Evolutionary conservation across 2,888 invertebrate species (phyloP), one percentile per base, ranked within the genome.

Genomic region (Oligia fasciuncula): DNA sequence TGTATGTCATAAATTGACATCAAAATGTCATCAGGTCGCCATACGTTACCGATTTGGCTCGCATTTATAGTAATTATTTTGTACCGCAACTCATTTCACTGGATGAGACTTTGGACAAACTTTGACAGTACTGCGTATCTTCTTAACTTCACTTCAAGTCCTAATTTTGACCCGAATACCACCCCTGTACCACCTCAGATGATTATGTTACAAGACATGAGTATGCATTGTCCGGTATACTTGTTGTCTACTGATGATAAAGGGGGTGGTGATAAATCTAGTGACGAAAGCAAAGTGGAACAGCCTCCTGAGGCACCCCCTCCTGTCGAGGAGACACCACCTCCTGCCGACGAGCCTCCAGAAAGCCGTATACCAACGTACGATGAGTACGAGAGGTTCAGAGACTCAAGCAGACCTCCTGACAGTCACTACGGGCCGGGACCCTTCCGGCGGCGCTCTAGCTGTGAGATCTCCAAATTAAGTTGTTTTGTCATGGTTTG

Each of bases 351-450:
- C 3, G 62, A 67, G 65, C 68, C 79, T 2, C 80, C 77, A 29
- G 40, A 35, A 49, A 88, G 85, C 43, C 85, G 93, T 9, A 93
- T 94, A 57, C 92, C 92, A 11, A 93, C 93, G 0, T 94, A 93
- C 60, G 90, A 94, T 81, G 91, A 93, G 73, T 93, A 87, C 66
- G 92, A 88, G 2, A 86, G 93, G 49, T 93, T 90, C 63, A 91
- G 86, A 69, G 89, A 94, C 72, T 89, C 89, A 0, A 93, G 88
- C 66, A 88, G 94, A 85, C 94, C 93, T 4, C 92, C 93, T 23
- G 94, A 94, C 11, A 93, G 91, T 35, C 93, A 94, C 73, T 92
- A 93, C 43, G 88, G 88, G 0, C 84, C 92, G 9, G 91, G 87
- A 40, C 66, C 77, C 2, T 11, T 91, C 90, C 6, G 88, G 85